Evolutionary conservation across 2,888 invertebrate genomes (phyloP).

Genomic region (Apodemia hepburni): DNA sequence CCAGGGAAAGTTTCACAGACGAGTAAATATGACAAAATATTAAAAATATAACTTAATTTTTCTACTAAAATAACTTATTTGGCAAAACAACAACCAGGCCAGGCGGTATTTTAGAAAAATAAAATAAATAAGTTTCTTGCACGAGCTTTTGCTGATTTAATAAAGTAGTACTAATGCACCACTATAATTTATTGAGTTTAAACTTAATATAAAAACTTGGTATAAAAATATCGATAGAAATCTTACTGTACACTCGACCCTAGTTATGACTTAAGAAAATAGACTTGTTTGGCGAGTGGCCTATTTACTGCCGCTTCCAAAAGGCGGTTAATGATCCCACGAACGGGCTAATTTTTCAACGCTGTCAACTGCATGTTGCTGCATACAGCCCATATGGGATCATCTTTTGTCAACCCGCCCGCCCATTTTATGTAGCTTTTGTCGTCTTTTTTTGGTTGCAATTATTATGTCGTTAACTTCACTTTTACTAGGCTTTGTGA

Average conservation of each 20-base stretch:
- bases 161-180: too few species aligned
- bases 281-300: conserved; percentile 18
- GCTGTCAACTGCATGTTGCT: conserved; percentile 31
- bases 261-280: conserved; percentile 9
- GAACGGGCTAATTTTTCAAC: conserved; percentile 31
- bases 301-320: conserved; percentile 20
- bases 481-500: neutral
- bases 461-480: conserved; percentile 14
- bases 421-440: conserved; percentile 20
- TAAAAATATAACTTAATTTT: too few species aligned
- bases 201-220: neutral
- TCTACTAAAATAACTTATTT: too few species aligned
- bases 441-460: conserved; percentile 10
- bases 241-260: neutral
- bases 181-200: too few species aligned
- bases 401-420: conserved; percentile 15
- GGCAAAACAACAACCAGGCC: too few species aligned
- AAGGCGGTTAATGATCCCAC: conserved; percentile 27
- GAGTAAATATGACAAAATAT: too few species aligned
- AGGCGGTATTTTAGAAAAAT: too few species aligned
- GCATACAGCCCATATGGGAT: conserved; percentile 27
- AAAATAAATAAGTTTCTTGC: too few species aligned
- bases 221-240: conserved; percentile 11
- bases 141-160: too few species aligned
- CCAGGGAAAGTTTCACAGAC: too few species aligned